Conservation (phyloP, 1,140 invertebrate genomes). For the Drosophila micromelanica region DNA sequence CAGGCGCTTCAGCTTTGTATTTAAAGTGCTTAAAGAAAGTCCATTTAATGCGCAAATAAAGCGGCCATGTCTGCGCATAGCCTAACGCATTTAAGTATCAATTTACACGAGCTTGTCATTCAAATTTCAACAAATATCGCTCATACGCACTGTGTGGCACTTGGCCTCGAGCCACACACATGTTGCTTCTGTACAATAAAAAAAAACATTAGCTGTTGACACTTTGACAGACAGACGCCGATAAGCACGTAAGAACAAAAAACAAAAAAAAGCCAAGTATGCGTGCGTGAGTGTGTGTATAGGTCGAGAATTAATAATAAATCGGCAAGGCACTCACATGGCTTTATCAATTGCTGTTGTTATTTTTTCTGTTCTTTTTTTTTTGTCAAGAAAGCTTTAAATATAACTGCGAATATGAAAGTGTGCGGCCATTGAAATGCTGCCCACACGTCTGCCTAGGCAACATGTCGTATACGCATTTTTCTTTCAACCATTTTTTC, state of each 20-base stretch:
- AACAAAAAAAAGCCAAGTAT: constrained; percentile 7
- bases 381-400: constrained; percentile 19
- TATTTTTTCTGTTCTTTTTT: constrained; percentile 6
- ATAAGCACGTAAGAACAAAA: constrained; percentile 12
- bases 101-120: constrained; percentile 59
- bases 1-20: neutral
- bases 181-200: constrained; percentile 17
- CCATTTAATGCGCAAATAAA: constrained; percentile 32
- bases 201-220: constrained; percentile 50
- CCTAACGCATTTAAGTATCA: constrained; percentile 49
- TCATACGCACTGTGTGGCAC: constrained; percentile 44
- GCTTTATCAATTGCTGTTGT: constrained; percentile 29
- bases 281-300: constrained; percentile 3
- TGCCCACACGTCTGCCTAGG: constrained; percentile 24
- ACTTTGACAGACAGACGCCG: constrained; percentile 47
- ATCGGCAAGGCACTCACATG: constrained; percentile 15
- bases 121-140: constrained; percentile 49
- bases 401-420: constrained; percentile 13
- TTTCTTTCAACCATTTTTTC: constrained; percentile 13
- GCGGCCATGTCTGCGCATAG: constrained; percentile 32
- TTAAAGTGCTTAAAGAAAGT: constrained; percentile 28
- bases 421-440: neutral
- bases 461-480: constrained; percentile 41
- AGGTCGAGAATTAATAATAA: constrained; percentile 38
- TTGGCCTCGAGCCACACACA: constrained; percentile 38